Evolutionary conservation across 2,113 vertebrate species (phyloP), one percentile per base, ranked within the genome.

Genomic region (Sander vitreus): DNA sequence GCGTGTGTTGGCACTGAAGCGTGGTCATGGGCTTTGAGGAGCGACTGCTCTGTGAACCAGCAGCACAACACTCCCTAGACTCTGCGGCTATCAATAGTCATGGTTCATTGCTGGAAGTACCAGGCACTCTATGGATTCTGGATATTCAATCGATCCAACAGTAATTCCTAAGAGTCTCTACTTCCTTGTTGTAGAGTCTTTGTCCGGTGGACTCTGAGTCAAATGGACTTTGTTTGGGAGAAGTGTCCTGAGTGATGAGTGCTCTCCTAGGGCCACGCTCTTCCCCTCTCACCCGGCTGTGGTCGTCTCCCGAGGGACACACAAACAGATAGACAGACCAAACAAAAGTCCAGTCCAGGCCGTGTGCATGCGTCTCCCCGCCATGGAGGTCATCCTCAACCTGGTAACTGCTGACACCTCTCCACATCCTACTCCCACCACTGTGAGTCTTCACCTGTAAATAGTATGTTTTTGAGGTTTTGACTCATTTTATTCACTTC

Each of bases 311-410:
- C 0, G 5, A 65, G 62, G 76, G 74, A 74, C 36, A 47, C 23
- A 43, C 58, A 33, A 63, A 76, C 59, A 58, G 57, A 87, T 39
- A 77, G 53, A 62, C 23, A 81, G n/a, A 85, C 25, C 70, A 57
- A 82, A 60, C 59, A 51, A 55, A 80, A 54, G 58, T 85, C 33
- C 48, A 60, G 78, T 75, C 15, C 21, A 67, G 78, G 71, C 57
- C 5, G 68, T 47, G 59, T 51, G 43, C 86, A 84, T 89, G 79
- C 60, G 57, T 25, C 62, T 88, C 43, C 79, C 58, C 10, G 4
- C 87, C 69, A 94, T 96, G 94, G 95, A 96, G 80, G 90, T 95
- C 86, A 93, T 95, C 78, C 60, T 95, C 80, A 94, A 88, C 82
- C 90, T 96, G 92, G 92, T 96, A 90, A 89, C 93, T n/a, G 93